These are phyloP conservation scores for Norana najaformis DNA, from an alignment of 2,888 invertebrate species.

Conservation along the genomic window DNA sequence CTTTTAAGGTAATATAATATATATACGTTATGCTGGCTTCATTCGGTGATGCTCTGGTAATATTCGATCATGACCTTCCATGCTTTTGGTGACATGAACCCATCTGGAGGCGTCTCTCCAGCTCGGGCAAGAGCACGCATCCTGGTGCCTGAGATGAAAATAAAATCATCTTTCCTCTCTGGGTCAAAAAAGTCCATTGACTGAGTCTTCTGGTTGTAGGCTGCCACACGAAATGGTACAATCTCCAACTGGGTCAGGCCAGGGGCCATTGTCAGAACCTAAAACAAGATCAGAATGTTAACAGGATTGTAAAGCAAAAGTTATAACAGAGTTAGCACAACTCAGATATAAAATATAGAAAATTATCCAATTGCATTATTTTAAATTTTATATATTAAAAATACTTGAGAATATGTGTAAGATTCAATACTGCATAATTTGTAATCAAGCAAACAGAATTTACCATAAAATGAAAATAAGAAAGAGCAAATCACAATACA, in stretches of 20 bases:
- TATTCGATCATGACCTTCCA: slow-evolving; percentile 47
- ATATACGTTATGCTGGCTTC: background rate
- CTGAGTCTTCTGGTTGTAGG: slow-evolving; percentile 82
- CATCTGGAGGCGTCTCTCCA: slow-evolving; percentile 87
- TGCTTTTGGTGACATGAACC: slow-evolving; percentile 95
- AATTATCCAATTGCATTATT: too few relatives aligned
- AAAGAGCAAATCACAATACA: background rate
- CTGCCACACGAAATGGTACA: slow-evolving; percentile 95
- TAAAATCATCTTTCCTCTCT: slow-evolving; percentile 84
- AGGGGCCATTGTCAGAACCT: slow-evolving; percentile 89
- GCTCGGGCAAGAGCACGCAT: slow-evolving; percentile 78
- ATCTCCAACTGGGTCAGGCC: slow-evolving; percentile 90
- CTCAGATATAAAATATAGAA: background rate
- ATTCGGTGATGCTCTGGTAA: slow-evolving; percentile 39
- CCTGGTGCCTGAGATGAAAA: slow-evolving; percentile 89
- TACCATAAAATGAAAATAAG: too few relatives aligned
- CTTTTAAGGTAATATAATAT: too few relatives aligned
- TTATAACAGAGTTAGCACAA: background rate
- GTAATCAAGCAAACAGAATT: background rate
- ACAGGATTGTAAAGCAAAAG: background rate
- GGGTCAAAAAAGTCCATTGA: slow-evolving; percentile 95
- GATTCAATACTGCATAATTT: background rate
- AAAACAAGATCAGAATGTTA: background rate
- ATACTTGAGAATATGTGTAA: too few relatives aligned
- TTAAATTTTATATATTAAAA: too few relatives aligned